phyloP scores from a whole-genome alignment of 2,888 invertebrate genomes.

The Drosophila putrida region DNA sequence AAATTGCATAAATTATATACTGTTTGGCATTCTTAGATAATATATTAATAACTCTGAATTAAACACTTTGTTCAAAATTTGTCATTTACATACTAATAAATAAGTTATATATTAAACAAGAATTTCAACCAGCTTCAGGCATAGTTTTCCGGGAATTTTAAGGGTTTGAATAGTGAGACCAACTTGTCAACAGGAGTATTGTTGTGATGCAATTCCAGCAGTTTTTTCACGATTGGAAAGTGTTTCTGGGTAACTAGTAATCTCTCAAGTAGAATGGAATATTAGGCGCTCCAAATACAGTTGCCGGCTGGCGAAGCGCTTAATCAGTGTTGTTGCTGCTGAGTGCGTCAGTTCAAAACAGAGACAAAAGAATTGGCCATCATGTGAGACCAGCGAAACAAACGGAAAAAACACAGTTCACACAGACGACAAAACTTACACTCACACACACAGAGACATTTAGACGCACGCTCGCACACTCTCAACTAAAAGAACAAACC shows the following conservation, averaged over 20 bases:
- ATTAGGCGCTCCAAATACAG: slow-evolving; percentile 53
- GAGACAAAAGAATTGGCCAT: slow-evolving; percentile 63
- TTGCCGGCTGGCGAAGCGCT: slow-evolving; percentile 47
- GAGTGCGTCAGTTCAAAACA: slow-evolving; percentile 52
- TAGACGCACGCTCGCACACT: slow-evolving; percentile 29
- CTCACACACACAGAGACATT: slow-evolving; percentile 31
- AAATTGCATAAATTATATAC: too few relatives aligned
- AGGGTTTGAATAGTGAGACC: neutral
- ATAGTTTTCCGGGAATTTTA: too few relatives aligned
- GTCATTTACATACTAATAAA: too few relatives aligned
- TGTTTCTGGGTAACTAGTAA: slow-evolving; percentile 6
- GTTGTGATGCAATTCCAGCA: neutral
- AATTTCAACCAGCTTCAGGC: too few relatives aligned
- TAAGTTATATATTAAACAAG: too few relatives aligned
- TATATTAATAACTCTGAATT: too few relatives aligned
- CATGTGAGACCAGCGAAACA: slow-evolving; percentile 60
- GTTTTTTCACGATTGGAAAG: slow-evolving; percentile 1
- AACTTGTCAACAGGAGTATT: neutral
- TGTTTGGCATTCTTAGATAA: too few relatives aligned
- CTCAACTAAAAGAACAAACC: slow-evolving; percentile 61
- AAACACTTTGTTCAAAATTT: too few relatives aligned
- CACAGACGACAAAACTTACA: slow-evolving; percentile 39
- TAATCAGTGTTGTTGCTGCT: slow-evolving; percentile 35
- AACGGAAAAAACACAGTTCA: slow-evolving; percentile 48
- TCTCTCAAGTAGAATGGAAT: slow-evolving; percentile 28